Conservation (phyloP, 2,113 vertebrate genomes). For the Stercorarius parasiticus region DNA sequence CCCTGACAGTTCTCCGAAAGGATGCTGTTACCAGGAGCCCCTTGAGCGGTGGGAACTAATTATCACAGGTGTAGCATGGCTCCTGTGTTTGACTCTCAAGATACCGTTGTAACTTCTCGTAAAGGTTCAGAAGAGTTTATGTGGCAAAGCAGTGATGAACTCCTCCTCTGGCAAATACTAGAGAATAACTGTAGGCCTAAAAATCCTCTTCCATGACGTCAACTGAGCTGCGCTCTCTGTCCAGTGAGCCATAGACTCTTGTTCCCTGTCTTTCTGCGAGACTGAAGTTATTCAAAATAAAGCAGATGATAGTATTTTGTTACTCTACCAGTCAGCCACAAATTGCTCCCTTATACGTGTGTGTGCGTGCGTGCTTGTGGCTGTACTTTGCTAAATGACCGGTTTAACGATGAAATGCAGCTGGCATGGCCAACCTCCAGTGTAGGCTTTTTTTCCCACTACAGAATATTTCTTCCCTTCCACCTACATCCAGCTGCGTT, state of each 20-base stretch:
- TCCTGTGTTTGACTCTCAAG: constrained; percentile 56
- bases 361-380: constrained; percentile 49
- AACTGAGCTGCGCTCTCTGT: background rate
- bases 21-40: constrained; percentile 52
- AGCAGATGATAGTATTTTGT: background rate
- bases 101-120: background rate
- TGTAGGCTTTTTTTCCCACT: constrained; percentile 8
- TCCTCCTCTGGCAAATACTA: constrained; percentile 14
- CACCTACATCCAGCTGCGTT: background rate
- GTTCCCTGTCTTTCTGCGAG: background rate
- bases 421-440: constrained; percentile 12
- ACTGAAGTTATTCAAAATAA: background rate
- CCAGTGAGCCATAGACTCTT: background rate
- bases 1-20: constrained; percentile 40
- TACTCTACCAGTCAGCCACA: constrained; percentile 27
- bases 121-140: constrained; percentile 12
- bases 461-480: background rate
- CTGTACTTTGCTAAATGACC: background rate
- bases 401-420: constrained; percentile 6
- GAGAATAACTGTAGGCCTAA: background rate
- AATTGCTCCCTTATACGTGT: background rate
- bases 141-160: background rate
- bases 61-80: constrained; percentile 58
- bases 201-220: background rate
- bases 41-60: background rate